Evolutionary conservation across 2,888 invertebrate genomes (phyloP), one percentile per base, ranked within the genome.

Genomic region (Elegia similella): DNA sequence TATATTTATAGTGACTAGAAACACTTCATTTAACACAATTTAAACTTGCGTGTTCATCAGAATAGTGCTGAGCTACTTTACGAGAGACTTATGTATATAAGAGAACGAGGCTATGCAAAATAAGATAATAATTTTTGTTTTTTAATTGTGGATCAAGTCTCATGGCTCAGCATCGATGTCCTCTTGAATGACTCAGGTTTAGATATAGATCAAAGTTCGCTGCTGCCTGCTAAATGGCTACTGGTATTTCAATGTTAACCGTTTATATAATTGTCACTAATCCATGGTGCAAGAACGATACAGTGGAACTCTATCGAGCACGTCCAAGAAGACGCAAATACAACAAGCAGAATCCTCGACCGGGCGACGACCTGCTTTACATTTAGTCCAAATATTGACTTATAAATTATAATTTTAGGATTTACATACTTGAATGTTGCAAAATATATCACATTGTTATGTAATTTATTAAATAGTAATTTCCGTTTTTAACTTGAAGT

Each of bases 291-390:
- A 70, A 74, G 69, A 69, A 48, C 56, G 30, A 65, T 68, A 66
- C 71, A 80, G 65, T 72, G 71, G 70, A 72, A 71, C 75, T 66
- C 73, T 74, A 68, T 77, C 80, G 77, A 79, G 81, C 80, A 78
- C 79, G 79, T 78, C 75, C 65, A 67, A 79, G 77, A 78, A 87
- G 86, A 90, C 90, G 87, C 90, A 90, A 90, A 85, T 90, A 90
- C 90, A 90, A 90, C 90, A 90, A 90, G 87, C 84, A 80, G 82
- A 80, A 76, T 77, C 78, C 74, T 75, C 76, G 76, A 72, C 73
- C 75, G 83, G 82, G 78, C 73, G 79, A 68, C 74, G 77, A 78
- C 82, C 89, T 88, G 89, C 75, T 89, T 89, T 90, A 88, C 88
- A 88, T 90, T 87, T 76, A 76, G 90, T 90, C 88, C 90, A 83